phyloP scores from a whole-genome alignment of 2,888 invertebrate species.

The Erebia ligea region DNA sequence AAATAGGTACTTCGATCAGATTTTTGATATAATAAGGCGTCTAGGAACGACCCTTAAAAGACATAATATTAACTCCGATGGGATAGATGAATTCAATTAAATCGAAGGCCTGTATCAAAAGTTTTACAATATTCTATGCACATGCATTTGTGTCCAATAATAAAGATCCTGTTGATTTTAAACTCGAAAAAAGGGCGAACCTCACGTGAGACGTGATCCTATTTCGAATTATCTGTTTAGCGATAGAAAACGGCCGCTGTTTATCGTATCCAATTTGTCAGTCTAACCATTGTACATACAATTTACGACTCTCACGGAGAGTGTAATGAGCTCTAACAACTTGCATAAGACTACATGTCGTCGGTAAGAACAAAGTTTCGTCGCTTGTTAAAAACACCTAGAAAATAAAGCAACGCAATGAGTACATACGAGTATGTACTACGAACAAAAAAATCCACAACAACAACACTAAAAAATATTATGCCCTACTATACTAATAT shows the following conservation, averaged over 20 bases:
- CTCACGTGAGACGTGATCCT: slow-evolving; percentile 42
- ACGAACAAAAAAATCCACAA: too few species aligned
- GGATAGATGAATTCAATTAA: too few species aligned
- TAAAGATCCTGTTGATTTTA: not conserved
- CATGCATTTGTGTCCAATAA: not conserved
- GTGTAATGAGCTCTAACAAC: slow-evolving; percentile 48
- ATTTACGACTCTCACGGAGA: slow-evolving; percentile 52
- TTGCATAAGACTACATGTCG: slow-evolving; percentile 30
- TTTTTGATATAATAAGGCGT: too few species aligned
- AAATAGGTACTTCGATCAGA: too few species aligned
- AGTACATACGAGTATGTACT: too few species aligned
- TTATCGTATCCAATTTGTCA: slow-evolving; percentile 59
- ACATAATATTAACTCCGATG: too few species aligned
- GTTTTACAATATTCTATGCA: not conserved
- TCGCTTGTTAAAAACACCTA: not conserved
- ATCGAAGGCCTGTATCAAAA: not conserved
- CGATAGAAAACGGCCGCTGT: slow-evolving; percentile 41
- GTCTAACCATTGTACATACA: slow-evolving; percentile 43
- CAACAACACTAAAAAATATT: too few species aligned
- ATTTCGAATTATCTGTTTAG: slow-evolving; percentile 42
- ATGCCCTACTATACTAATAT: too few species aligned
- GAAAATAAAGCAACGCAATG: not conserved
- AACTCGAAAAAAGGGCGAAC: slow-evolving; percentile 19
- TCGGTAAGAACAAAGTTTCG: not conserved
- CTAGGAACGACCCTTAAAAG: too few species aligned